These are phyloP conservation scores for Catharus bicknelli DNA, from an alignment of 2,113 vertebrate species.

Conservation along the genomic window DNA sequence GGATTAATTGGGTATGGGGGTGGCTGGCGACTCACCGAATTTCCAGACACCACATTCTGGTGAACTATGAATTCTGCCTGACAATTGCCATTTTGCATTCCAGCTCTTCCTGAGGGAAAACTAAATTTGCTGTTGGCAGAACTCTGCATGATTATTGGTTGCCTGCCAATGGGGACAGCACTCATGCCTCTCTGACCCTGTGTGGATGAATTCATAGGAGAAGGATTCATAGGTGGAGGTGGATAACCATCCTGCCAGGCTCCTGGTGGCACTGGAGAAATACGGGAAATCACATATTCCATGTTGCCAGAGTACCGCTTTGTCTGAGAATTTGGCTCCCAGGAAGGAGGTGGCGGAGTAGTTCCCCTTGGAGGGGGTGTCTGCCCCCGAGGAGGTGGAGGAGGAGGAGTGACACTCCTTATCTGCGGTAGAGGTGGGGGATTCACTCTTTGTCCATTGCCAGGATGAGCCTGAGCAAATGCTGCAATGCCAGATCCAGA, in stretches of 20 bases:
- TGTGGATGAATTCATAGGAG: conserved; percentile 69
- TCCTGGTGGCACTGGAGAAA: conserved; percentile 91
- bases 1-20: conserved; percentile 88
- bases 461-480: conserved; percentile 83
- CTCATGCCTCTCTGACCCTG: conserved; percentile 89
- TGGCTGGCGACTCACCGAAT: conserved; percentile 81
- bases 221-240: conserved; percentile 71
- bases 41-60: conserved; percentile 77
- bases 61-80: conserved; percentile 87
- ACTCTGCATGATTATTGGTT: conserved; percentile 95
- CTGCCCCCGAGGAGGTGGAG: conserved; percentile 83
- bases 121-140: conserved; percentile 86
- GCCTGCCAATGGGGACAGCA: conserved; percentile 87
- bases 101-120: conserved; percentile 85
- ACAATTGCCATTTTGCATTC: conserved; percentile 83
- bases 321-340: conserved; percentile 89
- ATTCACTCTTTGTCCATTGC: conserved; percentile 86
- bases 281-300: conserved; percentile 90
- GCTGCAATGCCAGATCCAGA: conserved; percentile 81
- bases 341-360: conserved; percentile 83
- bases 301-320: conserved; percentile 95
- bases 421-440: conserved; percentile 87
- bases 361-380: conserved; percentile 81
- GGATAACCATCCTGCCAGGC: conserved; percentile 89
- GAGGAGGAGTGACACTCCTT: conserved; percentile 90